phyloP scores from a whole-genome alignment of 2,797 vertebrate species.

The Botia kubotai region DNA sequence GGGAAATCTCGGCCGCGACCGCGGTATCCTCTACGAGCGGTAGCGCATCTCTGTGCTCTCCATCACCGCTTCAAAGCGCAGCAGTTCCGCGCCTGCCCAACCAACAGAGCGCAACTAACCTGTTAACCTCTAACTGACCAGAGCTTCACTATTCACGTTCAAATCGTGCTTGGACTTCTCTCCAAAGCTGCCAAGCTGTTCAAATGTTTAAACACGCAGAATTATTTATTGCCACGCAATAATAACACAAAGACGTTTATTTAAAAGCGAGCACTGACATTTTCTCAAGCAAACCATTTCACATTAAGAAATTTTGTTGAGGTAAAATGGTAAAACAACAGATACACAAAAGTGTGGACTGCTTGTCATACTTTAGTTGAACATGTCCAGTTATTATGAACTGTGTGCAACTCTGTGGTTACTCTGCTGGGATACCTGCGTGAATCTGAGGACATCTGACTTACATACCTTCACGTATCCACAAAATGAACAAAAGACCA shows the following conservation, averaged over 20 bases:
- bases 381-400: not conserved
- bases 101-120: conserved; percentile 1
- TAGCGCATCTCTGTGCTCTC: conserved; percentile 68
- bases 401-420: not conserved
- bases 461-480: not conserved
- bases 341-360: not conserved
- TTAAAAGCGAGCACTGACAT: not conserved
- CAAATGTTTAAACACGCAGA: not conserved
- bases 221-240: not conserved
- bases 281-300: not conserved
- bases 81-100: conserved; percentile 31
- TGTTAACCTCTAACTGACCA: conserved; percentile 44
- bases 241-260: not conserved
- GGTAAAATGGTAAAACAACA: not conserved
- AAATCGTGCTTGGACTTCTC: not conserved
- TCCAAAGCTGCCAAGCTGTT: not conserved
- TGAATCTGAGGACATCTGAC: not conserved
- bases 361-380: not conserved
- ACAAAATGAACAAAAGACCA: not conserved
- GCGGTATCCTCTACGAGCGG: conserved; percentile 31
- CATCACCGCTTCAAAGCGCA: conserved; percentile 42
- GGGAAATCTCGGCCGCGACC: conserved; percentile 23
- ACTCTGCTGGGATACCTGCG: not conserved
- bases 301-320: not conserved
- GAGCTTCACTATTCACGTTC: not conserved